A percentile compares a stretch with the other conserved stretches of the same genome.
phyloP scores from a whole-genome alignment of 2,113 vertebrate genomes.

The Manacus vitellinus region DNA sequence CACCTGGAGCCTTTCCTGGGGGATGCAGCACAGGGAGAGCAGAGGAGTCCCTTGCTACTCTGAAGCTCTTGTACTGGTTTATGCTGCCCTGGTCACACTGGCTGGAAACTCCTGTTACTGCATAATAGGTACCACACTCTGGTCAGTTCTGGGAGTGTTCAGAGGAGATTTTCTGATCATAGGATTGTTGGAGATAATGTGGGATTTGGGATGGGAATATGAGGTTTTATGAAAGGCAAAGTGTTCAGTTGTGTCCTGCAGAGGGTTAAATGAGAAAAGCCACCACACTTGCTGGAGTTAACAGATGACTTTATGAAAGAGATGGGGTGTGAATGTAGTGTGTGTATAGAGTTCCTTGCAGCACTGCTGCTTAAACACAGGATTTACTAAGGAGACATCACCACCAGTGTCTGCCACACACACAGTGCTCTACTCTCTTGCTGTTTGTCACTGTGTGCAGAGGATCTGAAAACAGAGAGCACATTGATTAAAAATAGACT shows the following conservation, averaged over 20 bases:
- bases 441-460: neutral
- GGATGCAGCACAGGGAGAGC: neutral
- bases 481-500: neutral
- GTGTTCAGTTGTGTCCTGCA: neutral
- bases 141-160: neutral
- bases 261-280: neutral
- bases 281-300: neutral
- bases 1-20: neutral
- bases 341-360: neutral
- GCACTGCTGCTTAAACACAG: neutral
- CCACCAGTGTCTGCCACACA: neutral
- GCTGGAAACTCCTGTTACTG: neutral
- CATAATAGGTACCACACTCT: fast-evolving
- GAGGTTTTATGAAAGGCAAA: neutral
- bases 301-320: neutral
- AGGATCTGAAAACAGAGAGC: neutral
- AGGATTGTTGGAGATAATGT: neutral
- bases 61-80: neutral
- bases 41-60: neutral
- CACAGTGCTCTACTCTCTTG: neutral
- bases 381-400: neutral
- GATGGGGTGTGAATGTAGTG: neutral
- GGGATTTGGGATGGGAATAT: neutral
- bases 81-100: neutral
- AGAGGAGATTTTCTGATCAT: neutral